Base-by-base conservation (phyloP, 2,113 vertebrate species). In the Nycticebus coucang region DNA sequence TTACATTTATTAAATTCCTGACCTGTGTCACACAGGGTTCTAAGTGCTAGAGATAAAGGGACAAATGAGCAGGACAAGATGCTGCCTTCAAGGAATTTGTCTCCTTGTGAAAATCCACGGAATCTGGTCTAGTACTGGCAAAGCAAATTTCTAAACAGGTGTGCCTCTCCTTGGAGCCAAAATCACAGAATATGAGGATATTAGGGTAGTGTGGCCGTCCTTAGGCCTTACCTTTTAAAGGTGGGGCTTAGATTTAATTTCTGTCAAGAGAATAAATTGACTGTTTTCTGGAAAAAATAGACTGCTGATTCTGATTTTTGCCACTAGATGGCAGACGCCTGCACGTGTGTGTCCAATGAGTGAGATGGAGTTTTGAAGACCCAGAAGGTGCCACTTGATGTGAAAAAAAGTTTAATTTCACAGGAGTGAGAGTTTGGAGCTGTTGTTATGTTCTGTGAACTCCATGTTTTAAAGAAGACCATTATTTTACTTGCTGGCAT, bases 251-350 rank as follows among this genome's bases (percentile, higher is more conserved):
- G 7, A 33, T 91, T 57, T 57, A 15, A n/a, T 45, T 84, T 59
- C 88, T 85, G 59, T 90, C 4, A 11, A 13, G 41, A 82, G 78
- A 90, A 57, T 13, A 15, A 8, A 45, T 4, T 28, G 24, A 24
- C 13, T 24, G 7, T 37, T 94, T 90, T 87, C 81, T 55, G 33
- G 33, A 88, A 94, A 89, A 75, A 21, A 24, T 55, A 85, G 30
- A n/a, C 21, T 78, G 90, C 8, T 6, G 1, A 60, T 88, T 37
- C 77, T 66, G 18, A 83, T 57, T 37, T 28, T 77, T 53, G 50
- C 93, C 97, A 97, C 96, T 95, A 97, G 97, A 83, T 97, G 97
- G 97, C 95, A 95, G 88, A 83, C 81, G 75, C 35, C 21, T 35
- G 78, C 68, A 86, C 35, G 83, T 87, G 1, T 88, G 50, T 62